These are phyloP conservation scores for Loxodonta africana DNA, from an alignment of 2,113 vertebrate genomes.

Conservation along the genomic window DNA sequence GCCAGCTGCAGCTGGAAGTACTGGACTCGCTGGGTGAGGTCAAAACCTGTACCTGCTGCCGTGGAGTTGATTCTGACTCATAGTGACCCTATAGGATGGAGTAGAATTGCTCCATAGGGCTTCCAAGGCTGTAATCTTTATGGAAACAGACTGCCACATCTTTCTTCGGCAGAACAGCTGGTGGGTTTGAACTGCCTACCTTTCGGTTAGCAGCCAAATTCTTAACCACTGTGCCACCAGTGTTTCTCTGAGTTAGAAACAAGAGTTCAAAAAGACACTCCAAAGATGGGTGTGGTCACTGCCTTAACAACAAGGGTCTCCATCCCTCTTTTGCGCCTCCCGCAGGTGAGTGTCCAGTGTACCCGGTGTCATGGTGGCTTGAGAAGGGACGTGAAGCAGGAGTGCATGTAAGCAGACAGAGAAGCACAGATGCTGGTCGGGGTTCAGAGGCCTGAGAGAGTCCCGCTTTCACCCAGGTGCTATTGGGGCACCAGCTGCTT, in stretches of 20 bases:
- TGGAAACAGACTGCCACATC: neutral
- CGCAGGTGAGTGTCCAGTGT: neutral
- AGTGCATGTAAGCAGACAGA: neutral
- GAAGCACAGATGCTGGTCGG: neutral
- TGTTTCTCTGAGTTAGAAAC: neutral
- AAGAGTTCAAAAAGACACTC: neutral
- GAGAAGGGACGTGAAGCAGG: neutral
- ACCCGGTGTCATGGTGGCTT: neutral
- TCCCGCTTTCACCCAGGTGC: no score
- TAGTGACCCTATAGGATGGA: neutral
- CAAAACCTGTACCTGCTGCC: neutral
- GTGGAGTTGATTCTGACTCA: neutral
- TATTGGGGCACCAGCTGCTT: fast-evolving
- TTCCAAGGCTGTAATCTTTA: neutral
- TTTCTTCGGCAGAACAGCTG: neutral
- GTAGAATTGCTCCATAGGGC: no score
- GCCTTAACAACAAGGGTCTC: neutral
- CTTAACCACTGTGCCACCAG: no score
- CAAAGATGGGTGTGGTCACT: neutral
- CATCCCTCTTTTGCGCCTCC: fast-evolving
- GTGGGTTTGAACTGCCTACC: neutral
- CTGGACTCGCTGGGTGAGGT: neutral
- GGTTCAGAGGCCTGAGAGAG: no score
- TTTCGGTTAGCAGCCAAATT: neutral
- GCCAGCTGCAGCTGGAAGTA: neutral